Evolutionary conservation across 2,797 vertebrate species (phyloP).

Genomic region (Lagorchestes hirsutus): DNA sequence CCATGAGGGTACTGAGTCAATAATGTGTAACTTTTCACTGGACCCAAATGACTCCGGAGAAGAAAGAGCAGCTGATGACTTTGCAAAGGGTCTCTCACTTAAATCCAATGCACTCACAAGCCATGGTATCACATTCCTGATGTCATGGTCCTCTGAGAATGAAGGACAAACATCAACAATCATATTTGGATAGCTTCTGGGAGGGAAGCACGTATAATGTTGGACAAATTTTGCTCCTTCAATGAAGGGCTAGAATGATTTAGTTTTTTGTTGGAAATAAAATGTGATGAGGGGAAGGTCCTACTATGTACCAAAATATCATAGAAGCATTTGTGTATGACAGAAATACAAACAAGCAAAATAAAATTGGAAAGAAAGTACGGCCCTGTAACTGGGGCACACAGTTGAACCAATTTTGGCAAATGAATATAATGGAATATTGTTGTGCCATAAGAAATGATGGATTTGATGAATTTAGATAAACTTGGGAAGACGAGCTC

Average conservation of each 20-base stretch:
- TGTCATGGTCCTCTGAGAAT: too few species aligned
- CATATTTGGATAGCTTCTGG: background rate
- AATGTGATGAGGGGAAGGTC: background rate
- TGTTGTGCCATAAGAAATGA: background rate
- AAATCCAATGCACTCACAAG: too few species aligned
- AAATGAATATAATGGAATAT: background rate
- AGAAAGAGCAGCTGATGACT: too few species aligned
- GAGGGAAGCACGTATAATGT: slow-evolving; percentile 52
- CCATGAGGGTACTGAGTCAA: background rate
- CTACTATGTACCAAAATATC: background rate
- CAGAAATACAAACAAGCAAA: background rate
- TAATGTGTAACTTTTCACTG: background rate
- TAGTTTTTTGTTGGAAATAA: slow-evolving; percentile 43
- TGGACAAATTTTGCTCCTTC: slow-evolving; percentile 55
- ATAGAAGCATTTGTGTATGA: background rate
- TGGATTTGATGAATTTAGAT: background rate
- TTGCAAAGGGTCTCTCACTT: too few species aligned
- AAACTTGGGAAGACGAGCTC: background rate
- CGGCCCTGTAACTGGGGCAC: background rate
- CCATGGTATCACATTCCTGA: too few species aligned
- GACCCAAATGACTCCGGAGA: too few species aligned
- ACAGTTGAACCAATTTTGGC: background rate
- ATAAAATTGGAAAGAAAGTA: background rate
- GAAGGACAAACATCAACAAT: too few species aligned
- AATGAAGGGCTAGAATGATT: slow-evolving; percentile 59